phyloP scores from a whole-genome alignment of 1,140 invertebrate species.

The Varroa destructor region DNA sequence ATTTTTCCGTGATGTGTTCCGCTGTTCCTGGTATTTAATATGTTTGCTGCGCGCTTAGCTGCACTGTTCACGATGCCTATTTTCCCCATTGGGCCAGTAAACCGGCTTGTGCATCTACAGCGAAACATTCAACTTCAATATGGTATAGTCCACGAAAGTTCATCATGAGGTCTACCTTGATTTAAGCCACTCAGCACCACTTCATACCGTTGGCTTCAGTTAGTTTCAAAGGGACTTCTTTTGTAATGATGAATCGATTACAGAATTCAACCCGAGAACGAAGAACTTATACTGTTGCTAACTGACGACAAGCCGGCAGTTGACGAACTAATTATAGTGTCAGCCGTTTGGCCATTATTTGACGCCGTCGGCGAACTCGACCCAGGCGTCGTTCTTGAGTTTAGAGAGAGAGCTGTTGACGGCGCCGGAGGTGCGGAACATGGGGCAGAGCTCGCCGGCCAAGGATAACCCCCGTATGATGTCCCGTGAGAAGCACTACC shows the following conservation, averaged over 20 bases:
- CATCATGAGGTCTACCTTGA: too few relatives aligned
- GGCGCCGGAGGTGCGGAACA: constrained; percentile 2
- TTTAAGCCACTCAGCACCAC: too few relatives aligned
- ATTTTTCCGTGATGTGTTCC: too few relatives aligned
- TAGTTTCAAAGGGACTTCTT: background rate
- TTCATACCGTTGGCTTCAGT: background rate
- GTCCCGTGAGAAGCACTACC: constrained; percentile 4
- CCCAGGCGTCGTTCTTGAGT: background rate
- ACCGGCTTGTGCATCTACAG: too few relatives aligned
- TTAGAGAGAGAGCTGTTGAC: background rate
- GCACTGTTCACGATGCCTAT: too few relatives aligned
- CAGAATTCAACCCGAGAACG: constrained; percentile 6
- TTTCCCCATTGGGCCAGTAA: too few relatives aligned
- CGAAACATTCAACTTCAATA: too few relatives aligned
- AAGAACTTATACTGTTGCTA: constrained; percentile 25
- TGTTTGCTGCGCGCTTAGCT: too few relatives aligned
- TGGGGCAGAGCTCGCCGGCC: constrained; percentile 14
- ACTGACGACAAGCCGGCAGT: constrained; percentile 1
- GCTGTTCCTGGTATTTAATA: too few relatives aligned
- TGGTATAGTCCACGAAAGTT: too few relatives aligned
- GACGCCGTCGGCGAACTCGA: constrained; percentile 12
- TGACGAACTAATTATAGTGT: constrained; percentile 16
- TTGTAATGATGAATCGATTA: background rate
- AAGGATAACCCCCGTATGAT: constrained; percentile 15
- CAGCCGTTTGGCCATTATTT: background rate